These are phyloP conservation scores for Zaprionus nigranus DNA, from an alignment of 1,140 invertebrate species.

Conservation along the genomic window DNA sequence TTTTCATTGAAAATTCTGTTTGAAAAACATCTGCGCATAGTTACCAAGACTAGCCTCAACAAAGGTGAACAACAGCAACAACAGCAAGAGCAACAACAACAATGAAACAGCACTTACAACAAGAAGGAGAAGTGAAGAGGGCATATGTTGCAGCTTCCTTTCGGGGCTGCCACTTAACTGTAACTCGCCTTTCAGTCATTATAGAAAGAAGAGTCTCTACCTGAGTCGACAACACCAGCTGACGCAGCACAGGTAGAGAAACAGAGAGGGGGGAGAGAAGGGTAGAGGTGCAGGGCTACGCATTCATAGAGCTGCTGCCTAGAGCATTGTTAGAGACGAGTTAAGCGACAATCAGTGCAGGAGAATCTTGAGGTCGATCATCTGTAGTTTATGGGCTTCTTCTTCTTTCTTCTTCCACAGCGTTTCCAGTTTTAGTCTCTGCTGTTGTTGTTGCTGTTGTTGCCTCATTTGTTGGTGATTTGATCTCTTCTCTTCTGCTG, in stretches of 20 bases:
- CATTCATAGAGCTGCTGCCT: constrained; percentile 26
- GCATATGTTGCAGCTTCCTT: constrained; percentile 79
- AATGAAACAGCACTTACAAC: constrained; percentile 73
- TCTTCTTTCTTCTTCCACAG: constrained; percentile 4
- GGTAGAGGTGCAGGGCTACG: neutral
- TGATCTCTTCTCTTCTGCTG: constrained; percentile 59
- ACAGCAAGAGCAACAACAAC: constrained; percentile 43
- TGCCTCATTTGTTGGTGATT: constrained; percentile 77
- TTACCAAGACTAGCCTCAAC: neutral
- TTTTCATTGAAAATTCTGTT: neutral
- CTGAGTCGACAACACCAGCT: constrained; percentile 64
- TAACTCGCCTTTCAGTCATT: constrained; percentile 73
- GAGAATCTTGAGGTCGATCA: constrained; percentile 81
- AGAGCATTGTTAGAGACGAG: constrained; percentile 50
- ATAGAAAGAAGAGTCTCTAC: constrained; percentile 59
- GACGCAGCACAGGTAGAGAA: constrained; percentile 21
- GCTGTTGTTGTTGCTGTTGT: neutral
- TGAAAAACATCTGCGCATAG: neutral
- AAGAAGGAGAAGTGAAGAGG: constrained; percentile 31
- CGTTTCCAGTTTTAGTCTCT: constrained; percentile 27
- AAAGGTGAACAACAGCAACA: constrained; percentile 27
- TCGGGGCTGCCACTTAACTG: constrained; percentile 79
- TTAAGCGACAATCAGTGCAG: constrained; percentile 61
- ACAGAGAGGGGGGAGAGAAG: neutral
- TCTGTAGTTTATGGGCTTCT: constrained; percentile 81